A percentile compares a stretch with the other conserved stretches of the same genome.
These are phyloP conservation scores for Sylvia borin DNA, from an alignment of 2,797 vertebrate species.

Conservation along the genomic window DNA sequence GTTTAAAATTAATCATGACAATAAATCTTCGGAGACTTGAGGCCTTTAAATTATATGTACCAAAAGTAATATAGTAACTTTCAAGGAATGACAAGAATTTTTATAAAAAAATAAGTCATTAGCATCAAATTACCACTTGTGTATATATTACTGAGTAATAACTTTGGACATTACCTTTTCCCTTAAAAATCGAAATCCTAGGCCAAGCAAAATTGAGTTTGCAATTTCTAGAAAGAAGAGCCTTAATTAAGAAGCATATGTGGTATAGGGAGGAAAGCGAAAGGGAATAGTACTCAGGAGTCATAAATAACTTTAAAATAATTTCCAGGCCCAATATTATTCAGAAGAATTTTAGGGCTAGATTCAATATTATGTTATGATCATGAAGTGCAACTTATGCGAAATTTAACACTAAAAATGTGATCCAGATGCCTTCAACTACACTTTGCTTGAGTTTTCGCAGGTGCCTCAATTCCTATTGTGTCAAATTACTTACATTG, in stretches of 20 bases:
- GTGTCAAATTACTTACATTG: background rate
- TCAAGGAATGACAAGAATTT: background rate
- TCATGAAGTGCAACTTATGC: background rate
- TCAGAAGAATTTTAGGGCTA: background rate
- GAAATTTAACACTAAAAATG: background rate
- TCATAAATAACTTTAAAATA: background rate
- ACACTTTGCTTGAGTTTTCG: background rate
- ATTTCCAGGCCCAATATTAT: background rate
- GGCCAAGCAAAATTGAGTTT: background rate
- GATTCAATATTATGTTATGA: background rate
- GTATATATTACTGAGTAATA: background rate
- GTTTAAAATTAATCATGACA: conserved; percentile 16
- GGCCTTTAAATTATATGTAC: background rate
- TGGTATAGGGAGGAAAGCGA: background rate
- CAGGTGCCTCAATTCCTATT: background rate
- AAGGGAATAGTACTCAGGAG: background rate
- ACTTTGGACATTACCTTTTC: background rate
- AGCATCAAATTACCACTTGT: background rate
- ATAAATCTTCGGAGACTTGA: background rate
- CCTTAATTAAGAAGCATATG: background rate
- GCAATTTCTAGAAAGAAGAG: background rate
- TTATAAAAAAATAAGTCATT: background rate
- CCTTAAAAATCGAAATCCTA: background rate
- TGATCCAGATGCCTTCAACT: background rate
- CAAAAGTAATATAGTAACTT: background rate